Conservation (phyloP, 2,797 vertebrate genomes). For the Peromyscus melanophrys region DNA sequence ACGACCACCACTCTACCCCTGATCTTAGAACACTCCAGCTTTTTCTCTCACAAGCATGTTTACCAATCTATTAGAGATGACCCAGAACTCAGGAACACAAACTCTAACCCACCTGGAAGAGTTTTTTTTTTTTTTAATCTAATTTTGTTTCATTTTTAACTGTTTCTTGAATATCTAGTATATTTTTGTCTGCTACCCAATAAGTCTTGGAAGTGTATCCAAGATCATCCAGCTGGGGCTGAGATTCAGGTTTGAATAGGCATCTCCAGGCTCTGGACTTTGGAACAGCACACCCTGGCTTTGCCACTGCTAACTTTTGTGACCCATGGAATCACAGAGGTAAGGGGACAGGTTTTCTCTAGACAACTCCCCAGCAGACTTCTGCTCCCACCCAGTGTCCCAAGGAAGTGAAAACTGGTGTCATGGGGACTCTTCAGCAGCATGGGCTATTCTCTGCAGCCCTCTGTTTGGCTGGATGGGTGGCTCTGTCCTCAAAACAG, state of each 20-base stretch:
- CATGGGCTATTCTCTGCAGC: background rate
- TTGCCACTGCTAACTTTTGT: background rate
- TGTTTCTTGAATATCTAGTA: background rate
- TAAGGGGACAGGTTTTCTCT: background rate
- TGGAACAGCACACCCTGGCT: background rate
- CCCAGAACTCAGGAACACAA: conserved; percentile 29
- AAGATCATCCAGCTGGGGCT: background rate
- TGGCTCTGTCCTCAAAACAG: background rate
- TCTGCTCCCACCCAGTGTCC: background rate
- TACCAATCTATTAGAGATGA: conserved; percentile 41
- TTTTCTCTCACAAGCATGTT: background rate
- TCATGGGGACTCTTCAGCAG: background rate
- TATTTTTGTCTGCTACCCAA: background rate
- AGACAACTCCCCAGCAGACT: background rate
- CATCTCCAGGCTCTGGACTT: background rate
- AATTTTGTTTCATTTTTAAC: background rate
- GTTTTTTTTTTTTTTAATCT: background rate
- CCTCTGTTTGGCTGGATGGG: background rate
- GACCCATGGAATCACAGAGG: background rate
- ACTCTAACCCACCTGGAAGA: background rate
- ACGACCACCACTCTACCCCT: background rate
- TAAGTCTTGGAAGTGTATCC: background rate
- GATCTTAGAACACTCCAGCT: background rate
- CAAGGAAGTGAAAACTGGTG: fast-evolving
- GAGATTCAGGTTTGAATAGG: background rate